Base-by-base conservation (phyloP, 2,888 invertebrate genomes). In the Syritta pipiens region DNA sequence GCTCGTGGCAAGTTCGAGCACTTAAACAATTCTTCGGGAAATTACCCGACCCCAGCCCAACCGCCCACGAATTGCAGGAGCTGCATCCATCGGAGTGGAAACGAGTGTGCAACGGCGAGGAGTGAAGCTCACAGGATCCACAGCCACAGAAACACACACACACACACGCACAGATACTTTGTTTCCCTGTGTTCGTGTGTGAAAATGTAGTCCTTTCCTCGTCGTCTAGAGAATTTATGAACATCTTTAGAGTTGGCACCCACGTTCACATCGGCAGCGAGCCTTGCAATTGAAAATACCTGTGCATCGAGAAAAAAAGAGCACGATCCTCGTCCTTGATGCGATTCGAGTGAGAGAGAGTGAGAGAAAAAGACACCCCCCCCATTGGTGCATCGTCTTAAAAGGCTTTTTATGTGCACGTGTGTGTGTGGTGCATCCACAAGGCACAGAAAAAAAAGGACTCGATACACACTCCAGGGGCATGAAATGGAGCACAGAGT, bases 381-480 rank as follows among this genome's bases (percentile, higher is more conserved):
- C 7, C 14, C 37, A 17, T 17, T n/a, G n/a, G n/a, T 40, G 60
- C 40, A 65, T 67, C 77, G 77, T 72, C 79, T 79, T 79, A 79
- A 79, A 79, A 79, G 79, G 79, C 79, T 79, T 79, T 79, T 51
- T 74, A 57, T 79, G 79, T 79, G 79, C 79, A 74, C 9, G n/a
- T 44, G 37, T 42, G 35, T 35, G 28, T 28, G 20, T 17, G 35
- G 4, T 26, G 9, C 63, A 72, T 67, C 62, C 67, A 55, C 79
- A 62, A 62, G 67, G 79, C 57, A 74, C 72, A 51, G 51, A 42
- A 19, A 12, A 69, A 53, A 72, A 67, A 3, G 1, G 22, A 53
- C 60, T 40, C 62, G 62, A 62, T 53, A 51, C 57, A 59, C 32
- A 24, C 4, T 35, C 48, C 12, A 20, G 48, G 37, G 46, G 44